phyloP scores from a whole-genome alignment of 2,113 vertebrate species.

The Pelecanus crispus region DNA sequence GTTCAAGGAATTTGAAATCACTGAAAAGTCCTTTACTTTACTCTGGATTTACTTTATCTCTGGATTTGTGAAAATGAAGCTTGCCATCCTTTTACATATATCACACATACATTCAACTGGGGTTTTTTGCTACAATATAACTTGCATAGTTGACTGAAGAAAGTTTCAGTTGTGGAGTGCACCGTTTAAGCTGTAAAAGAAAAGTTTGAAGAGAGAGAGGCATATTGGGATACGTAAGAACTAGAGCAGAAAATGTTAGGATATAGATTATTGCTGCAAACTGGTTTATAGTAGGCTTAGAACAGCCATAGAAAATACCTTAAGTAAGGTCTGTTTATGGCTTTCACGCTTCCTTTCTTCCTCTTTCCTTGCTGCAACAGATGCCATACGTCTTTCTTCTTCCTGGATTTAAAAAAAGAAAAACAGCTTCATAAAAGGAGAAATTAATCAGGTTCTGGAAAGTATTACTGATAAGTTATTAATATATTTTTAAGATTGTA shows the following conservation, averaged over 20 bases:
- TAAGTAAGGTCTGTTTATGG: slow-evolving; percentile 89
- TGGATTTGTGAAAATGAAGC: background rate
- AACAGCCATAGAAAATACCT: slow-evolving; percentile 74
- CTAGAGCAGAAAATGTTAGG: background rate
- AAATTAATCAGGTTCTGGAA: background rate
- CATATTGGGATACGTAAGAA: background rate
- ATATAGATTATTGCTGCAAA: background rate
- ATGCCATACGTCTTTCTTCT: slow-evolving; percentile 96
- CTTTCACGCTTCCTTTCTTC: slow-evolving; percentile 95
- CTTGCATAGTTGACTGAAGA: background rate
- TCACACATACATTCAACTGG: background rate
- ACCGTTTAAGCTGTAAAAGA: background rate
- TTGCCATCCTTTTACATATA: background rate
- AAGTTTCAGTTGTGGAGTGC: background rate
- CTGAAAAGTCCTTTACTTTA: background rate
- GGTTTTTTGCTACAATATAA: background rate
- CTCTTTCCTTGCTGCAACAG: slow-evolving; percentile 88
- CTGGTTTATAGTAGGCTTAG: background rate
- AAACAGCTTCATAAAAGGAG: background rate
- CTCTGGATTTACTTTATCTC: background rate
- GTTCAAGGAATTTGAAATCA: background rate
- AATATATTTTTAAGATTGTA: background rate
- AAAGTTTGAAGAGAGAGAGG: background rate
- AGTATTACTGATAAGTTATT: background rate
- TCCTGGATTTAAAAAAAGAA: slow-evolving; percentile 73